Evolutionary conservation across 2,797 vertebrate species (phyloP).

Genomic region (Fratercula arctica): DNA sequence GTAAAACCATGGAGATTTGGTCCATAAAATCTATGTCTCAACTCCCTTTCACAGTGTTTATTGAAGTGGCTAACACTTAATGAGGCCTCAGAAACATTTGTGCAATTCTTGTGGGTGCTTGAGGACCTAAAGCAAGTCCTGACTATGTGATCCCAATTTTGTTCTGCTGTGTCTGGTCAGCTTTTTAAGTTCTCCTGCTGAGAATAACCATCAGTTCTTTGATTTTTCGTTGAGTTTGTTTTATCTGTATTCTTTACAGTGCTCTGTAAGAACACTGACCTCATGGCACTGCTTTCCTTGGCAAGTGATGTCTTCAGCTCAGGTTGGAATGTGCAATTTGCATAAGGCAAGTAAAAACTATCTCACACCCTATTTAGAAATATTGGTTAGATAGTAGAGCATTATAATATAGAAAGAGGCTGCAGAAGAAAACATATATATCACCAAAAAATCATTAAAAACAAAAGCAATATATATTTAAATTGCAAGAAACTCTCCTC

Average conservation of each 20-base stretch:
- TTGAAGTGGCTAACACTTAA: not conserved
- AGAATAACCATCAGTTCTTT: not conserved
- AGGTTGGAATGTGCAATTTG: not conserved
- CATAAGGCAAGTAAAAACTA: not conserved
- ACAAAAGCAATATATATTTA: constrained; percentile 23
- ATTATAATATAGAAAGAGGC: not conserved
- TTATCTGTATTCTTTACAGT: not conserved
- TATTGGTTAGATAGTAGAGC: not conserved
- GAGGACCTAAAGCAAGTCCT: not conserved
- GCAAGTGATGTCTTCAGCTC: not conserved
- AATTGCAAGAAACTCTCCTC: constrained; percentile 8
- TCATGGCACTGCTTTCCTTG: not conserved
- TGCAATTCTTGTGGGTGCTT: not conserved
- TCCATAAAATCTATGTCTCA: not conserved
- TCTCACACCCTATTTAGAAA: not conserved
- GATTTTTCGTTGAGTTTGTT: not conserved
- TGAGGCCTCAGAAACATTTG: not conserved
- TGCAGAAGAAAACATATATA: not conserved
- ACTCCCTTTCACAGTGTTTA: not conserved
- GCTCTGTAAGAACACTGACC: not conserved
- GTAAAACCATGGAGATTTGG: not conserved
- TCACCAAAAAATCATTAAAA: constrained; percentile 7
- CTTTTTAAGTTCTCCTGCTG: not conserved
- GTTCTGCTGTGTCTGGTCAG: not conserved
- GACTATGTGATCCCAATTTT: not conserved